A percentile compares a stretch with the other conserved stretches of the same genome.
These are phyloP conservation scores for Lasioglossum oenotherae DNA, from an alignment of 2,888 invertebrate species.

Conservation along the genomic window DNA sequence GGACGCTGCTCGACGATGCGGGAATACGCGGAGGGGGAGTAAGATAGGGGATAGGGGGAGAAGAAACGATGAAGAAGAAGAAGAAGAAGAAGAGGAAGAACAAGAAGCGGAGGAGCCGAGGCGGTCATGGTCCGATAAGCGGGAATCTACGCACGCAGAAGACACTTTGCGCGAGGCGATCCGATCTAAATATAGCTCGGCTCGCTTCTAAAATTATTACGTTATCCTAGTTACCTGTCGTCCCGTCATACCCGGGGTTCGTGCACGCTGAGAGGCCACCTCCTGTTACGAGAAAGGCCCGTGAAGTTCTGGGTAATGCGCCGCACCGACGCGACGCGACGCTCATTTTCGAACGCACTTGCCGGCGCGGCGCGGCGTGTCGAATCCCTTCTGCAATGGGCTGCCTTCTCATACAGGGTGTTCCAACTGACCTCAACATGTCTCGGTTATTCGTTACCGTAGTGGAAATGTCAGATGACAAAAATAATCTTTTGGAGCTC, in stretches of 20 bases:
- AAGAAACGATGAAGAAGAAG: slow-evolving; percentile 25
- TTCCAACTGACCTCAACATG: neutral
- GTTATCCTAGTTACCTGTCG: slow-evolving; percentile 66
- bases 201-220: slow-evolving; percentile 66
- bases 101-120: slow-evolving; percentile 59
- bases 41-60: neutral
- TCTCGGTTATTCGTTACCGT: neutral
- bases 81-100: slow-evolving; percentile 54
- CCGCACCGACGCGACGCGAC: neutral
- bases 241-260: slow-evolving; percentile 25
- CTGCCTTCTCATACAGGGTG: neutral
- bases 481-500: neutral
- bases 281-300: slow-evolving; percentile 24
- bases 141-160: slow-evolving; percentile 68
- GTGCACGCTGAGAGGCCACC: slow-evolving; percentile 5
- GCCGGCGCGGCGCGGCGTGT: neutral
- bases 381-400: neutral
- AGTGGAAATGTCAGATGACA: neutral
- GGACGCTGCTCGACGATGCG: neutral
- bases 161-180: slow-evolving; percentile 72
- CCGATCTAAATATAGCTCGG: slow-evolving; percentile 76
- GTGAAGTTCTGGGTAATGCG: neutral
- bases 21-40: neutral
- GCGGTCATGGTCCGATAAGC: slow-evolving; percentile 75
- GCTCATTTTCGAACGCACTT: neutral